phyloP scores from a whole-genome alignment of 1,140 invertebrate genomes.

The Drosophila biarmipes region DNA sequence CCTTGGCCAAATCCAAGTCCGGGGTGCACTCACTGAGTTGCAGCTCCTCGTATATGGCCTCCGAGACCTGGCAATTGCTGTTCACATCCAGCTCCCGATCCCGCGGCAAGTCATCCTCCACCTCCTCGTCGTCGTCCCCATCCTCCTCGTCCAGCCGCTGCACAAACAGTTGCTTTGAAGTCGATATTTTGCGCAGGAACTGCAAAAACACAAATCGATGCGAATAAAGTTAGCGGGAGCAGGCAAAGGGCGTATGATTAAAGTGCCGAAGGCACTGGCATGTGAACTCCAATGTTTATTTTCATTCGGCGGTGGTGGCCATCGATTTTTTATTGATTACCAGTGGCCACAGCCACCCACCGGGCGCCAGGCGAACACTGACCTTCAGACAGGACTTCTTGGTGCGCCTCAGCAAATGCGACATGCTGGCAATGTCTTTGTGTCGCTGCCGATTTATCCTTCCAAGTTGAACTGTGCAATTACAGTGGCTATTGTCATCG shows the following conservation, averaged over 20 bases:
- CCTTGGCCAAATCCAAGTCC: slow-evolving; percentile 38
- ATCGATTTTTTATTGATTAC: slow-evolving; percentile 76
- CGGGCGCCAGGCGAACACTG: slow-evolving; percentile 24
- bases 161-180: slow-evolving; percentile 73
- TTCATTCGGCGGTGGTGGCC: slow-evolving; percentile 16
- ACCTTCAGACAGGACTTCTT: slow-evolving; percentile 83
- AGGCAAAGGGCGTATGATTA: slow-evolving; percentile 38
- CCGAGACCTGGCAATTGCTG: slow-evolving; percentile 30
- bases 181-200: slow-evolving; percentile 76
- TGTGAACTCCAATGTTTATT: slow-evolving; percentile 20
- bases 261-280: slow-evolving; percentile 2
- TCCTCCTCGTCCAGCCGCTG: slow-evolving; percentile 75
- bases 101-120: slow-evolving; percentile 13
- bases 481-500: slow-evolving; percentile 30
- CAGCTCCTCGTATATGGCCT: slow-evolving; percentile 40
- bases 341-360: not conserved
- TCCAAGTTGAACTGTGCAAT: slow-evolving; percentile 31
- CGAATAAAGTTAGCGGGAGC: not conserved
- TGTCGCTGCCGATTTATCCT: slow-evolving; percentile 20
- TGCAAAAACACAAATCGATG: slow-evolving; percentile 28
- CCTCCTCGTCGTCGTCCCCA: slow-evolving; percentile 40
- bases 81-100: slow-evolving; percentile 28
- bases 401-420: slow-evolving; percentile 79
- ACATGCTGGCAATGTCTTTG: slow-evolving; percentile 54
- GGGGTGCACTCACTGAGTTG: slow-evolving; percentile 19